phyloP scores from a whole-genome alignment of 2,113 vertebrate genomes.

The Microtus montanus region DNA sequence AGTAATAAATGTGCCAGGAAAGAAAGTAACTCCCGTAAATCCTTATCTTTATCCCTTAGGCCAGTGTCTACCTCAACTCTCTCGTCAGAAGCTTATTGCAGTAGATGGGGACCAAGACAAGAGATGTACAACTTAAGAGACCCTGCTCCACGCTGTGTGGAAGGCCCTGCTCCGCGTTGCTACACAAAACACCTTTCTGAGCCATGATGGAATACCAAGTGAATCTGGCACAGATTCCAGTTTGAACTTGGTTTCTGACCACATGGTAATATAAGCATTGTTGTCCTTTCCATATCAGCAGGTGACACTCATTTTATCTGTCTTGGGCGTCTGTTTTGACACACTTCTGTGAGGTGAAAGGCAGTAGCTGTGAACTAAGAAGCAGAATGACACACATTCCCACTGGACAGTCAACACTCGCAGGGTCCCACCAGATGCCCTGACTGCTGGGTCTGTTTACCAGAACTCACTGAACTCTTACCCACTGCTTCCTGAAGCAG shows the following conservation, averaged over 20 bases:
- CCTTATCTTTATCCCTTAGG: neutral
- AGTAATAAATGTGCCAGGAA: neutral
- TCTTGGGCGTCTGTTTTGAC: neutral
- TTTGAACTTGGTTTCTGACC: slow-evolving; percentile 1
- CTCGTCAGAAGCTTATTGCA: neutral
- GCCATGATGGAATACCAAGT: neutral
- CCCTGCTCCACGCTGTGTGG: no score
- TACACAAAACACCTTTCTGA: neutral
- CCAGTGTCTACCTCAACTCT: neutral
- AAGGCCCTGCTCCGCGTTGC: neutral
- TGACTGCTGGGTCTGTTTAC: neutral
- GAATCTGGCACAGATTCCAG: slow-evolving; percentile 5
- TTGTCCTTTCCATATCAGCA: neutral
- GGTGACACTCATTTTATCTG: neutral
- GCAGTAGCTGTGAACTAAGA: neutral
- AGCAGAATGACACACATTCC: neutral
- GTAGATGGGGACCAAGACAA: neutral
- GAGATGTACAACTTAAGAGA: neutral
- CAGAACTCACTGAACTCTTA: neutral
- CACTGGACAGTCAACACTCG: neutral
- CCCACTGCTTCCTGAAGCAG: neutral
- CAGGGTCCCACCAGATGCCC: neutral
- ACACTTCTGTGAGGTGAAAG: neutral
- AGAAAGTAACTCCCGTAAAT: neutral
- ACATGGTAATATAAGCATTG: neutral